A percentile compares a stretch with the other conserved stretches of the same genome.
Evolutionary conservation across 2,797 vertebrate species (phyloP).

Genomic region (Girardinus metallicus): DNA sequence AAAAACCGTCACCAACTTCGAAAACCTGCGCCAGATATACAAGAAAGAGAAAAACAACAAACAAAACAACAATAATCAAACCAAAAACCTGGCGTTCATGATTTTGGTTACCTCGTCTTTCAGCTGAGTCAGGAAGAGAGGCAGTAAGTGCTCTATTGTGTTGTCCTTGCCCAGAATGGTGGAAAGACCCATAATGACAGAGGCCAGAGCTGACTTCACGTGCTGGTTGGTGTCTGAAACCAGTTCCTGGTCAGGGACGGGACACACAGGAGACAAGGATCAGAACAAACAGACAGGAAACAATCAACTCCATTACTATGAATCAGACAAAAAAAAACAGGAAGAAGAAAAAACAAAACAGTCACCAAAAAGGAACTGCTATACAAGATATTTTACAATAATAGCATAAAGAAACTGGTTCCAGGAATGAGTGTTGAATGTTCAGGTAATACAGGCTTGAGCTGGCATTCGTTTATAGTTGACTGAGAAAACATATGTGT

Average conservation of each 20-base stretch:
- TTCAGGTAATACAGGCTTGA: neutral
- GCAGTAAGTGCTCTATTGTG: slow-evolving; percentile 89
- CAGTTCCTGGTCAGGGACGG: slow-evolving; percentile 76
- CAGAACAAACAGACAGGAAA: slow-evolving; percentile 37
- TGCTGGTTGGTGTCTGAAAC: slow-evolving; percentile 91
- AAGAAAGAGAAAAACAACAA: neutral
- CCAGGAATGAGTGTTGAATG: neutral
- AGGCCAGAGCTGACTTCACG: slow-evolving; percentile 89
- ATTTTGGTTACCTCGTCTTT: slow-evolving; percentile 86
- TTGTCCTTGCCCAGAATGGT: slow-evolving; percentile 90
- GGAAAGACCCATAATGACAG: slow-evolving; percentile 89
- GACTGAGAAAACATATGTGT: slow-evolving; percentile 8
- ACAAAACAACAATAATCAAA: neutral
- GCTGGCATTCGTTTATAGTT: neutral
- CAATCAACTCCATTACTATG: slow-evolving; percentile 13
- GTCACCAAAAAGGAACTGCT: slow-evolving; percentile 9
- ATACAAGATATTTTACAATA: slow-evolving; percentile 24
- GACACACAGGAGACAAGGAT: slow-evolving; percentile 38
- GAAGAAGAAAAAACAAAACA: neutral
- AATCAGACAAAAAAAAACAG: slow-evolving; percentile 25
- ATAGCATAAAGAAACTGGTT: slow-evolving; percentile 11
- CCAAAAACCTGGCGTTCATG: neutral
- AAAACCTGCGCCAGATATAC: slow-evolving; percentile 6
- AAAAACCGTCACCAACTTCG: neutral
- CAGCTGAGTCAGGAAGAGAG: slow-evolving; percentile 88